These are phyloP conservation scores for Temnothorax unifasciatus DNA, from an alignment of 2,888 invertebrate species.

Conservation along the genomic window DNA sequence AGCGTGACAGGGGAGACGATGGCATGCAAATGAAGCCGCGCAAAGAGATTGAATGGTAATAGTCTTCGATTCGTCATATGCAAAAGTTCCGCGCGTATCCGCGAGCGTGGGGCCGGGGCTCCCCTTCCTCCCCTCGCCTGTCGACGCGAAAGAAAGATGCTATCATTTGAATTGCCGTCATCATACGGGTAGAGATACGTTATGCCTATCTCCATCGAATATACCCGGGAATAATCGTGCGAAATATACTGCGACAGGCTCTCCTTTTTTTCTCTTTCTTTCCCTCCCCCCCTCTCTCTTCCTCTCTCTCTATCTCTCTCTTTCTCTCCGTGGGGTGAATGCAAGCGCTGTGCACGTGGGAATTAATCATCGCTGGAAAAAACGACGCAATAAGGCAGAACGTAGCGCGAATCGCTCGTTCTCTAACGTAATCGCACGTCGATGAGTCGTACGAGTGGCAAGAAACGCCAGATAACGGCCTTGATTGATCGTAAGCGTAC, in stretches of 20 bases:
- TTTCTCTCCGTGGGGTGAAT: slow-evolving; percentile 59
- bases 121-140: slow-evolving; percentile 67
- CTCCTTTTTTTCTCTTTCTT: slow-evolving; percentile 48
- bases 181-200: slow-evolving; percentile 73
- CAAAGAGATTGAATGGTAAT: slow-evolving; percentile 85
- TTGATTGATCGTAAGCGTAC: slow-evolving; percentile 75
- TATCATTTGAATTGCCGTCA: slow-evolving; percentile 83
- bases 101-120: slow-evolving; percentile 59
- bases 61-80: slow-evolving; percentile 85
- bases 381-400: slow-evolving; percentile 75
- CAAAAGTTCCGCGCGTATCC: slow-evolving; percentile 78
- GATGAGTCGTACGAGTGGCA: slow-evolving; percentile 71
- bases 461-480: slow-evolving; percentile 72
- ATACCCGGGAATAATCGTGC: slow-evolving; percentile 81
- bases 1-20: slow-evolving; percentile 80
- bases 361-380: slow-evolving; percentile 75
- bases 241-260: slow-evolving; percentile 77
- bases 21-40: slow-evolving; percentile 81
- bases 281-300: no score
- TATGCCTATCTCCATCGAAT: slow-evolving; percentile 75
- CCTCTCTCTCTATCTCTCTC: neutral
- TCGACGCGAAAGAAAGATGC: slow-evolving; percentile 80
- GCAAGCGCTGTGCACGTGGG: slow-evolving; percentile 61
- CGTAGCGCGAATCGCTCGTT: slow-evolving; percentile 60
- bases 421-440: slow-evolving; percentile 74